A percentile compares a stretch with the other conserved stretches of the same genome.
Conservation (phyloP, 35 echinoderm and acorn worm species). For the Amphiura filiformis region DNA sequence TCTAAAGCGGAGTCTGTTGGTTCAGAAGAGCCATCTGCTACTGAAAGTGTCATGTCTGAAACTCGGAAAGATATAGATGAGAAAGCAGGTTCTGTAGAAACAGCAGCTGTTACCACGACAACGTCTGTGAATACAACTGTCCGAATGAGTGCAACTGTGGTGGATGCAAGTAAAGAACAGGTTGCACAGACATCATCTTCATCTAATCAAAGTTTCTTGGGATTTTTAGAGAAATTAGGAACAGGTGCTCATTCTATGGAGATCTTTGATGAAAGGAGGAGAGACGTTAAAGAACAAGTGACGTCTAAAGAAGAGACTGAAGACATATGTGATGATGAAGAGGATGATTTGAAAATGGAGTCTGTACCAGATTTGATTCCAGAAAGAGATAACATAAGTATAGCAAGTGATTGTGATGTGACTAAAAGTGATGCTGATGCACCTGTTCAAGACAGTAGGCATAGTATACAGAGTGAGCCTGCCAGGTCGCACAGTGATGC, state of each 20-base stretch:
- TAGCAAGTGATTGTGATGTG: no score
- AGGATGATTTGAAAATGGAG: background rate
- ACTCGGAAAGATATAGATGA: background rate
- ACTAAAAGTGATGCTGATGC: no score
- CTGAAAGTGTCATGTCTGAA: background rate
- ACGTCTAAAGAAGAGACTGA: background rate
- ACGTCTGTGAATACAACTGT: no score
- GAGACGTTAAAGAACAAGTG: background rate
- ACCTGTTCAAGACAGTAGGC: no score
- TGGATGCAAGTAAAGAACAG: no score
- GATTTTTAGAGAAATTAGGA: conserved; percentile 3
- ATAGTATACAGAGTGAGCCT: background rate
- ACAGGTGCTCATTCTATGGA: background rate
- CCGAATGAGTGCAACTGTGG: no score
- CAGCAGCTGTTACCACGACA: no score
- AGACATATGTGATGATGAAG: background rate
- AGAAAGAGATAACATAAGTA: background rate
- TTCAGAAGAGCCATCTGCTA: background rate
- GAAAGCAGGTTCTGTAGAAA: background rate
- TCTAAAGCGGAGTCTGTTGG: background rate
- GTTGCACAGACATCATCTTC: no score
- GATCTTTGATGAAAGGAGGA: background rate
- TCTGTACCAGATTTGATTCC: background rate
- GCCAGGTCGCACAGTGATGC: background rate
- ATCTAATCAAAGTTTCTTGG: no score